Evolutionary conservation across 2,797 vertebrate genomes (phyloP).

Genomic region (Schizothorax lantsangensis): DNA sequence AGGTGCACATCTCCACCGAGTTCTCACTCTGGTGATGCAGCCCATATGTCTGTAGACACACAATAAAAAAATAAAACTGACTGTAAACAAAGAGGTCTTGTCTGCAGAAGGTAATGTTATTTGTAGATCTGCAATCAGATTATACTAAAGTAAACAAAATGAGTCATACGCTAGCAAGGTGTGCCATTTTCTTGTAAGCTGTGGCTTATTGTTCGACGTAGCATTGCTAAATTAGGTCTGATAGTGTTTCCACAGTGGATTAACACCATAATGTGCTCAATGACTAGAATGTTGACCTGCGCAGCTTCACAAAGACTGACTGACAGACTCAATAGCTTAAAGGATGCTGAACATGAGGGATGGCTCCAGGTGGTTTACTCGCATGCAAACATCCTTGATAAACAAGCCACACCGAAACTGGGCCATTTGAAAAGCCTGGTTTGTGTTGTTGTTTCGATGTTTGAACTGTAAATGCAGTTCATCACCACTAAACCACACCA

Average conservation of each 20-base stretch:
- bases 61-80: not conserved
- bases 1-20: slow-evolving; percentile 96
- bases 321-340: slow-evolving; percentile 1
- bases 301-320: not conserved
- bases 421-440: slow-evolving; percentile 1
- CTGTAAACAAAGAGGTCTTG: not conserved
- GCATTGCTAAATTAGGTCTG: slow-evolving; percentile 12
- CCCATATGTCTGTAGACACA: slow-evolving; percentile 88
- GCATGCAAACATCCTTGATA: slow-evolving; percentile 48
- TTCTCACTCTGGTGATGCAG: slow-evolving; percentile 92
- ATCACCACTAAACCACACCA: not conserved
- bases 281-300: slow-evolving; percentile 20
- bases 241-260: slow-evolving; percentile 8
- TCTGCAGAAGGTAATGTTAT: not conserved
- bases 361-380: slow-evolving; percentile 19
- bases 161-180: slow-evolving; percentile 4
- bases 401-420: slow-evolving; percentile 48
- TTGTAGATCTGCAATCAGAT: not conserved
- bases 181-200: not conserved
- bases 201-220: not conserved
- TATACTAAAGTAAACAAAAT: slow-evolving; percentile 11
- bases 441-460: slow-evolving; percentile 21
- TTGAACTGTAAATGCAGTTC: slow-evolving; percentile 10
- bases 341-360: slow-evolving; percentile 6
- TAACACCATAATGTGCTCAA: slow-evolving; percentile 5